Evolutionary conservation across 2,797 vertebrate species (phyloP), one percentile per base, ranked within the genome.

Genomic region (Pelochelys cantorii): DNA sequence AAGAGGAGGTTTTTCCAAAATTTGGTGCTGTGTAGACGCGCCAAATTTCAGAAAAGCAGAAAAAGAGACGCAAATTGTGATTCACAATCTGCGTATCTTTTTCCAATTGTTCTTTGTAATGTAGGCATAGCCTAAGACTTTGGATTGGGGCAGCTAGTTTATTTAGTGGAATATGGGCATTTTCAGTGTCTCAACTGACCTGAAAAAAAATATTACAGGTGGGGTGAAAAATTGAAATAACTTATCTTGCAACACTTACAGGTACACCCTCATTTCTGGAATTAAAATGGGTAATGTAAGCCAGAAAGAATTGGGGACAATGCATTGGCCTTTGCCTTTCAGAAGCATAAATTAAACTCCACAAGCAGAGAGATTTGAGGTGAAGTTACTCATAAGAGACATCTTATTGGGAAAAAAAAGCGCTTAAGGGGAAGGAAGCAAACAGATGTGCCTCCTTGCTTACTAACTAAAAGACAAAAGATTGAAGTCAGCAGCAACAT

Each of bases 401-500:
- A 85, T 42, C 53, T 5, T 3, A 9, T 84, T 90, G 89, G n/a
- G 42, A 85, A 92, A 65, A 91, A 54, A 90, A 90, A 94, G 52
- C 96, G 96, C 83, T 86, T 79, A 87, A 82, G 87, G 83, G 84
- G 81, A 93, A 90, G 74, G 86, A 94, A 95, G 81, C 85, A 93
- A 97, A 95, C 95, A 97, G 95, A 94, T 97, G 96, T 79, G 90
- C 77, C 79, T 87, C 81, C 87, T 94, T 92, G 88, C 93, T 95
- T 96, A 87, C 90, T 93, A 95, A 96, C 95, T 96, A 94, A 94
- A 94, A 94, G 96, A 96, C 93, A 96, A 85, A 80, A 82, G 57
- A 90, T 93, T 90, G 93, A 96, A 95, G 95, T 95, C 88, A 93
- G 91, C 92, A 89, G 81, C 0, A 71, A 96, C 94, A 96, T 90